phyloP scores from a whole-genome alignment of 37 sponge, comb jelly and placozoan species.

The Beroe forskalii region DNA sequence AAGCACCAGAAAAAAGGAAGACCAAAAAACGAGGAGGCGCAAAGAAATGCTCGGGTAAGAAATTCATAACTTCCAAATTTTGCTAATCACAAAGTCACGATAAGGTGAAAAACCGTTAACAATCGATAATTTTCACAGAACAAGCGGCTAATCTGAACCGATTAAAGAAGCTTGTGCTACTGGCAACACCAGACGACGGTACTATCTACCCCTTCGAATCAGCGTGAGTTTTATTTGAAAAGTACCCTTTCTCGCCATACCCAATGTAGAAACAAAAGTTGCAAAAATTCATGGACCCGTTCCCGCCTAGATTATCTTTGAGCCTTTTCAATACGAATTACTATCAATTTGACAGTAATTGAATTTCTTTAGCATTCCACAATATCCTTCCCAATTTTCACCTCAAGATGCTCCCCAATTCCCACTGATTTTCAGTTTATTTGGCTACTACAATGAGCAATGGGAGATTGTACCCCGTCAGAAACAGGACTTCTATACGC shows the following conservation, averaged over 20 bases:
- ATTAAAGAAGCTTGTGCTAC: neutral
- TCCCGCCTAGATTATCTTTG: too few relatives aligned
- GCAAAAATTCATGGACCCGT: too few relatives aligned
- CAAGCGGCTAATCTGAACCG: neutral
- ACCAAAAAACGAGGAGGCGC: neutral
- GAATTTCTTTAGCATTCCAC: too few relatives aligned
- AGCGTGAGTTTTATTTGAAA: too few relatives aligned
- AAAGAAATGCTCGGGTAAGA: neutral
- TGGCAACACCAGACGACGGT: neutral
- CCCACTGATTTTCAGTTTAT: neutral
- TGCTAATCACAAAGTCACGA: neutral
- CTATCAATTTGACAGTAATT: too few relatives aligned
- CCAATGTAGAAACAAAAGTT: too few relatives aligned
- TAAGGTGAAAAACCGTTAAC: too few relatives aligned
- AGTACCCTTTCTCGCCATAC: too few relatives aligned
- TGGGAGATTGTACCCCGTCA: neutral
- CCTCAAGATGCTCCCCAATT: too few relatives aligned
- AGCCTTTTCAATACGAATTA: too few relatives aligned
- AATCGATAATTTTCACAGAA: too few relatives aligned
- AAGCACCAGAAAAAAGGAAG: neutral
- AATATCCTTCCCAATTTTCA: too few relatives aligned
- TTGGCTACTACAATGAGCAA: neutral
- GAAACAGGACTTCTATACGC: neutral
- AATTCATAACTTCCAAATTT: neutral
- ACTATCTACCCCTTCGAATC: slow-evolving; percentile 22